Evolutionary conservation across 2,888 invertebrate species (phyloP), one percentile per base, ranked within the genome.

Genomic region (Idaea biselata): DNA sequence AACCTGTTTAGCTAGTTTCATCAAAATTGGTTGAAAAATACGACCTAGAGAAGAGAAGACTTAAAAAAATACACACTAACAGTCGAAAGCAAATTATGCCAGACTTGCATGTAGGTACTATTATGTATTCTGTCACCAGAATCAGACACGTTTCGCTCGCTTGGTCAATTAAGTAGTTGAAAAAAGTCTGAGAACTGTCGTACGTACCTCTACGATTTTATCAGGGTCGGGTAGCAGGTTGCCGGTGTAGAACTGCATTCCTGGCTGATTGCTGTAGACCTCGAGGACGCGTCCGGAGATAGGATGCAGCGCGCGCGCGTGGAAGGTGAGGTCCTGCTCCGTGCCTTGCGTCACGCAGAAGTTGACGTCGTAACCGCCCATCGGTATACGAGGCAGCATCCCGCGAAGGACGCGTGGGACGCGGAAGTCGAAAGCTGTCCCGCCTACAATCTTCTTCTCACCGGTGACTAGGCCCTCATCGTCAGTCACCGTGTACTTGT

Each of bases 221-320:
- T 87, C 83, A 0, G 88, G 88, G 71, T 95, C 94, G 0, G 97
- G 97, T 53, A 97, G 87, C 64, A 87, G 91, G 80, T 97, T 97
- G 0, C 95, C 94, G 0, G 98, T 98, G 81, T 99, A 98, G 77
- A 99, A 95, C 83, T 98, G 98, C 63, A 98, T 94, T 0, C 98
- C 98, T 0, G 98, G 98, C 82, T 98, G 97, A 81, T 97, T 96
- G 66, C 97, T 96, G 73, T 95, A 95, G 0, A 98, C 94, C 81
- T 97, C 97, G 62, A 99, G 80, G 60, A 93, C 94, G 65, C 98
- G 93, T 1, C 98, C 97, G 25, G 94, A 93, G 16, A 81, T 72
- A 0, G 95, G 95, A 87, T 97, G 96, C 5, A 93, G 74, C 0
- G 94, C 95, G 73, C 95, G 95, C 17, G 95, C 95, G 44, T 96